Conservation (phyloP, 1,140 invertebrate species). For the Pachypeltis micranthus region DNA sequence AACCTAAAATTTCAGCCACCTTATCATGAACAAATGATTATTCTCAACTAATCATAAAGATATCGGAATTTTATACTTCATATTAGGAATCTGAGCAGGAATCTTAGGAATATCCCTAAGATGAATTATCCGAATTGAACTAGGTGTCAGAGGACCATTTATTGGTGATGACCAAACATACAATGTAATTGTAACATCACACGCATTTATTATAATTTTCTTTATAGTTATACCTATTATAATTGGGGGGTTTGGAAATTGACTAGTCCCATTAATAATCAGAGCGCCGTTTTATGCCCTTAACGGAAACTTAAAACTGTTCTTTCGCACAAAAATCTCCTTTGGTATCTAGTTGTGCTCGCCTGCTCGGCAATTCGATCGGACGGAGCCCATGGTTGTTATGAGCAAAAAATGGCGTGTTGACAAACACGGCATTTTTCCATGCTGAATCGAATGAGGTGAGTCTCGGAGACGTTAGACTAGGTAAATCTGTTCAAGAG, state of each 20-base stretch:
- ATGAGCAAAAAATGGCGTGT: no score
- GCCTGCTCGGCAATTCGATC: no score
- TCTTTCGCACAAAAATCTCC: no score
- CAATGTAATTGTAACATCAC: conserved; percentile 56
- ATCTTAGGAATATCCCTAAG: conserved; percentile 32
- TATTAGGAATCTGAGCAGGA: conserved; percentile 52
- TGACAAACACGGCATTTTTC: no score
- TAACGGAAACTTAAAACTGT: no score
- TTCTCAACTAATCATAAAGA: conserved; percentile 62
- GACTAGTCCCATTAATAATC: conserved; percentile 58
- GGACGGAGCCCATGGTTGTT: no score
- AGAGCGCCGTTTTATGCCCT: no score
- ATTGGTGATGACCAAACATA: conserved; percentile 58
- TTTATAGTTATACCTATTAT: conserved; percentile 66
- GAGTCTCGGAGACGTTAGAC: no score
- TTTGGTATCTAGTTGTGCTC: no score
- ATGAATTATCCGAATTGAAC: neutral
- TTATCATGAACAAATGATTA: neutral
- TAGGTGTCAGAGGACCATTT: conserved; percentile 28
- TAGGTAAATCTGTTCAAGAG: no score
- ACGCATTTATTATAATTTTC: conserved; percentile 69
- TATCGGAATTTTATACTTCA: conserved; percentile 62
- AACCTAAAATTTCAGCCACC: no score
- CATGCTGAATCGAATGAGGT: no score
- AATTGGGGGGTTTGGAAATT: conserved; percentile 70